Conservation (phyloP, 2,888 invertebrate genomes). For the Copidosoma aretas region DNA sequence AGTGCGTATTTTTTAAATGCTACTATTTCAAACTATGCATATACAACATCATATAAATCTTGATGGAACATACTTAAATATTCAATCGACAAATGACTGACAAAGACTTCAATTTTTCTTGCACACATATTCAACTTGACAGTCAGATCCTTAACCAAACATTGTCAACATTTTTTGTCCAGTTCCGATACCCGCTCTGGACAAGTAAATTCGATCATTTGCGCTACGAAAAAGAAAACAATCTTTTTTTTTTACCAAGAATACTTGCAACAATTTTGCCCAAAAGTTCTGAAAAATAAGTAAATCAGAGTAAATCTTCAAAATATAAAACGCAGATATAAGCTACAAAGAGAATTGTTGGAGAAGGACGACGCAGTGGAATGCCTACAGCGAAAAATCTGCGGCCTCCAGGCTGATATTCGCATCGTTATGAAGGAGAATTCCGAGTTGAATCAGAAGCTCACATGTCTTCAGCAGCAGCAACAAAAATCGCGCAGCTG, state of each 20-base stretch:
- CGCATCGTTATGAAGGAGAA: constrained; percentile 71
- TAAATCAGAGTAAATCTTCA: neutral
- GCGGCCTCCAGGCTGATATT: constrained; percentile 70
- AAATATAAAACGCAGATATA: constrained; percentile 61
- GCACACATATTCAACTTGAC: neutral
- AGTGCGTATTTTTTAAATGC: constrained; percentile 59
- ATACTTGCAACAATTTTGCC: no score
- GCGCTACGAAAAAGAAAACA: no score
- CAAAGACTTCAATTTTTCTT: neutral
- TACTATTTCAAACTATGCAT: neutral
- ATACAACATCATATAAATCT: no score
- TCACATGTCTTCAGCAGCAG: constrained; percentile 55
- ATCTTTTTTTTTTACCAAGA: no score
- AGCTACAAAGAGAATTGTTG: constrained; percentile 71
- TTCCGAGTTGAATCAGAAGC: constrained; percentile 66
- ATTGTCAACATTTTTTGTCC: no score
- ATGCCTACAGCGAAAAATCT: constrained; percentile 69
- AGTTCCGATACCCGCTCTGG: no score
- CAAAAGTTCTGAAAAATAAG: no score
- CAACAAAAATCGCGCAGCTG: constrained; percentile 29
- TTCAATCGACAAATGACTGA: neutral
- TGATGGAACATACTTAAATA: neutral
- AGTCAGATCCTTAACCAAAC: neutral
- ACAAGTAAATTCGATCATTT: no score
- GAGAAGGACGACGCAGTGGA: constrained; percentile 71